Base-by-base conservation (phyloP, 2,888 invertebrate genomes). In the Oscheius sp. region DNA sequence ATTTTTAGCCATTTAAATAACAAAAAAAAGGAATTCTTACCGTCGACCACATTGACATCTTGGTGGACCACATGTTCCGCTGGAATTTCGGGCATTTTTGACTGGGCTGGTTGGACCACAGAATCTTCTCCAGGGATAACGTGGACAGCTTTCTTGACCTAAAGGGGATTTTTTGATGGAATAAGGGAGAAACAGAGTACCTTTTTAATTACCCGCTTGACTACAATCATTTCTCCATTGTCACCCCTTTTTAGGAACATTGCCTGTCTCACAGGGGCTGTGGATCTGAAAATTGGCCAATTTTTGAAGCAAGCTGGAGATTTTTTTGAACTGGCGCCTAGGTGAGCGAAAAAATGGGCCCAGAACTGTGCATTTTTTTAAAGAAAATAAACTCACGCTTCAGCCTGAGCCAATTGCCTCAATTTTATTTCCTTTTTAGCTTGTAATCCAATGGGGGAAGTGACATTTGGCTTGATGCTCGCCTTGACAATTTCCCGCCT, bases 171-270 rank as follows among this genome's bases (percentile, higher is more conserved):
- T 6, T 6, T 35, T 35, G 35, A 35, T 35, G 9, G 9, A 35
- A 9, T 35, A 35, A 9, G 35, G 9, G 35, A 9, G 35, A 35
- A 35, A 7, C 49, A 16, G 45, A 45, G 21, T 16, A 56, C 59
- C 53, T 52, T 72, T 21, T 35, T 23, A n/a, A 72, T 63, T 9
- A 35, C 21, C 27, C 52, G 25, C n/a, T 53, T 49, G 27, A 72
- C 72, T 12, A 72, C 63, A 35, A 72, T 41, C 53, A 72, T 52
- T 25, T 72, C 49, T 16, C 72, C 72, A 27, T 72, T 63, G 12
- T 52, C 53, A n/a, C 63, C 61, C 29, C 63, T 45, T 49, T 63
- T 45, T 18, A 72, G 27, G 53, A 72, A 72, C 72, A 72, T 72
- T 18, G 72, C 72, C 41, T 72, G 27, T 52, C 72, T 45, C 16